Evolutionary conservation across 2,113 vertebrate species (phyloP), one percentile per base, ranked within the genome.

Genomic region (Corythornis cristatus): DNA sequence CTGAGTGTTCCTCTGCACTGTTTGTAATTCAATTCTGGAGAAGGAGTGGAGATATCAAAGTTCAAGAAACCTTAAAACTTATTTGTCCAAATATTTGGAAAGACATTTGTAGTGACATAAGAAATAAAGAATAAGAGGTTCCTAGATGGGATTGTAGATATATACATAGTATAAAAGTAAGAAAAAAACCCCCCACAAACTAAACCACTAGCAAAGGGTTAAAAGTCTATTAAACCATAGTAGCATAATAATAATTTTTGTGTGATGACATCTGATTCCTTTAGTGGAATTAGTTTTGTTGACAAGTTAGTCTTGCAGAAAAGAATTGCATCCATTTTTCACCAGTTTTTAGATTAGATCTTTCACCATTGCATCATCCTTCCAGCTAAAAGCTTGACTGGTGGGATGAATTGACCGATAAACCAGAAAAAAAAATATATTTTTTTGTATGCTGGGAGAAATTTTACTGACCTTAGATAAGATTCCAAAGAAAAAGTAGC

Each of bases 31-130:
- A 75, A 78, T 86, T 88, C 80, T 86, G 42, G 50, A 82, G 42
- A 90, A 89, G 45, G 14, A 46, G 35, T 50, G 62, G 37, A 0
- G 3, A 66, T 83, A 84, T 58, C 48, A 61, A 89, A 86, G 54
- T 88, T 86, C 57, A 81, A 86, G 73, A 84, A 84, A 61, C 61
- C 35, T 45, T 75, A 33, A 92, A 92, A 75, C 9, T 68, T 82
- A 65, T 60, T 92, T 89, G 71, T 67, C 26, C 82, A 79, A 89
- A 88, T 65, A 79, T 93, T 82, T 95, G 14, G 31, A 78, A 76
- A 87, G 67, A 45, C 29, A 76, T 82, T 94, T 93, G 58, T 5
- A 87, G 29, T 87, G 28, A 8, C 33, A 58, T 53, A 56, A 57
- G 28, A 89, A 83, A 54, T 50, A 56, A 75, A 78, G 40, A 83